Base-by-base conservation (phyloP, 2,888 invertebrate genomes). In the Omphaloscelis lunosa region DNA sequence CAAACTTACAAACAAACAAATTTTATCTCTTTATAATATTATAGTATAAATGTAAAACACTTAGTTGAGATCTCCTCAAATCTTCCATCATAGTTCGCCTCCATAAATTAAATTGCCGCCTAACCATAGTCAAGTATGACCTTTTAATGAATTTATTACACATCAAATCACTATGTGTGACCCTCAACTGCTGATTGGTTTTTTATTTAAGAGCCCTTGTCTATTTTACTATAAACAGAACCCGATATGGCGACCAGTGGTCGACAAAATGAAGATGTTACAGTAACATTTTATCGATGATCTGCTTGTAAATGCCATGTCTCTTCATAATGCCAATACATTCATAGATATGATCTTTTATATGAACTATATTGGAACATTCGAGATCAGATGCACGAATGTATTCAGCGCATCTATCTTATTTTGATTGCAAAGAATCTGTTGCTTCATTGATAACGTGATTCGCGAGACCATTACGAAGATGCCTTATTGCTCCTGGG, bases 401-500 rank as follows among this genome's bases (percentile, higher is more conserved):
- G 71, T 79, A 73, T 34, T 75, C 61, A 34, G 48, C 62, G 80
- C 80, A 75, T 87, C 79, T 85, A 77, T 79, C 62, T 67, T 74
- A 82, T 83, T 85, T 79, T 73, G 72, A 87, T 90, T 88, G 83
- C 86, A 74, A 86, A 83, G 77, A 81, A 78, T 86, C 66, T 72
- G 86, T 93, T 92, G 85, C 90, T 81, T 90, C 88, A 91, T 75
- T 82, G 78, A 69, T 79, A 82, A 75, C 82, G 82, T 91, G 90
- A 91, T 91, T 90, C 84, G 88, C 87, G 79, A 85, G 81, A 83
- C 84, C 78, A 82, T 88, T 89, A 85, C 87, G 79, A 88, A 88
- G 85, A 89, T 74, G 77, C 89, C 84, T 91, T 88, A 89, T 91
- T 91, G 90, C 93, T 90, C 91, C 93, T 94, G 93, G 90, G 93